phyloP scores from a whole-genome alignment of 1,140 invertebrate genomes.

The Octopus sinensis region DNA sequence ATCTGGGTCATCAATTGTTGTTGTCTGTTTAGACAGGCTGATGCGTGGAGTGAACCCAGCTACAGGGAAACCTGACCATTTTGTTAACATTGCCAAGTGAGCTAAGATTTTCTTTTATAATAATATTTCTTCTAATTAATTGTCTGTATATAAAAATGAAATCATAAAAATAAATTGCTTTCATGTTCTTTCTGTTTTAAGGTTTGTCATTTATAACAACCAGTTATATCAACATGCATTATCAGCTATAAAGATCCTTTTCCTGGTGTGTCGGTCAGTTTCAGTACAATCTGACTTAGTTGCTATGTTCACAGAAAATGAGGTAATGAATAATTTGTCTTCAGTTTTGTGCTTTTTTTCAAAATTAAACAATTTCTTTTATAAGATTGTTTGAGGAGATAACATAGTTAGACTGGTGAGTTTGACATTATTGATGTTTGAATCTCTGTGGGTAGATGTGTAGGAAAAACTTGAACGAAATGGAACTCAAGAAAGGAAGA shows the following conservation, averaged over 20 bases:
- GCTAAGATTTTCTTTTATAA: constrained; percentile 12
- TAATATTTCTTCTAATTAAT: neutral
- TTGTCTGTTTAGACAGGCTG: constrained; percentile 75
- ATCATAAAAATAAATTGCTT: neutral
- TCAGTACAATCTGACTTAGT: constrained; percentile 70
- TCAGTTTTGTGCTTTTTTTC: no score
- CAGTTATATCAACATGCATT: constrained; percentile 70
- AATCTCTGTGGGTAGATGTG: neutral
- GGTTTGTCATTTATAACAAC: constrained; percentile 69
- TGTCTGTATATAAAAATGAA: neutral
- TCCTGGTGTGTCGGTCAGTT: constrained; percentile 66
- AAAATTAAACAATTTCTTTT: no score
- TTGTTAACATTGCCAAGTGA: constrained; percentile 76
- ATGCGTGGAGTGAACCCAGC: constrained; percentile 78
- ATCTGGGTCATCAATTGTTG: constrained; percentile 59
- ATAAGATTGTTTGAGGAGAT: neutral
- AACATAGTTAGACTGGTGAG: neutral
- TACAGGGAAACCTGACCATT: constrained; percentile 73
- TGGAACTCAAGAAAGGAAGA: no score
- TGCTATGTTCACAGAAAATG: constrained; percentile 67
- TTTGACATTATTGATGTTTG: neutral
- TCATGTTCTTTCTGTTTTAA: constrained; percentile 32
- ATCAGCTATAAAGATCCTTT: constrained; percentile 70
- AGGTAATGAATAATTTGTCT: constrained; percentile 36
- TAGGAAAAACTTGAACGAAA: neutral